Percentiles rank a stretch among this genome's conserved stretches.
Conservation (phyloP, 2,113 vertebrate species). For the Balaeniceps rex region DNA sequence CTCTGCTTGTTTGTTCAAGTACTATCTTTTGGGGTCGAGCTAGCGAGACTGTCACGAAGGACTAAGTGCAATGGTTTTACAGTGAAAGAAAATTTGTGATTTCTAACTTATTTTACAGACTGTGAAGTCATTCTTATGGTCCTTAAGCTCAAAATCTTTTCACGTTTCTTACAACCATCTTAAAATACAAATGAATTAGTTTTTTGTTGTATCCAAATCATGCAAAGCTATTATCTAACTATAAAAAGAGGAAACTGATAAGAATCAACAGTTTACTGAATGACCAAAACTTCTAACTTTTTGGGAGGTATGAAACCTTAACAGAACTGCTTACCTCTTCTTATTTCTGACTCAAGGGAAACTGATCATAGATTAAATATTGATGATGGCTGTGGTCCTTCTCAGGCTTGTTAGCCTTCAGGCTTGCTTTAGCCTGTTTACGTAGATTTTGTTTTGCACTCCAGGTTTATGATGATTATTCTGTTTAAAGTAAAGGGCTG, state of each 20-base stretch:
- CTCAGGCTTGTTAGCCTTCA: neutral
- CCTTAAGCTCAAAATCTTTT: neutral
- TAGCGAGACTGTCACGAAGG: neutral
- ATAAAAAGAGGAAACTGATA: neutral
- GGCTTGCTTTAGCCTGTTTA: neutral
- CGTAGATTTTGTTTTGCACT: neutral
- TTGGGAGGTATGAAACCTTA: neutral
- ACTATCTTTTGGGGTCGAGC: neutral
- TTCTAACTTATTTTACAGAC: neutral
- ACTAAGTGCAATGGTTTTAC: neutral
- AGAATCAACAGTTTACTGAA: neutral
- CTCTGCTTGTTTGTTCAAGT: neutral
- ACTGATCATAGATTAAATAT: neutral
- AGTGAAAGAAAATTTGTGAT: neutral
- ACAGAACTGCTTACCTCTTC: neutral
- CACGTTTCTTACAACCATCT: neutral
- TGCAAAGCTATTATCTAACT: neutral
- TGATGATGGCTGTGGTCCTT: neutral
- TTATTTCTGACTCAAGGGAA: neutral
- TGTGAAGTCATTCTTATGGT: neutral
- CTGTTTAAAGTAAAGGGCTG: neutral
- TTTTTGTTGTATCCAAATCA: neutral
- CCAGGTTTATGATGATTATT: neutral
- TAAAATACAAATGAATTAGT: neutral
- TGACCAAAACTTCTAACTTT: neutral